phyloP scores from a whole-genome alignment of 2,888 invertebrate species.

The Chalcosyrphus nemorum region DNA sequence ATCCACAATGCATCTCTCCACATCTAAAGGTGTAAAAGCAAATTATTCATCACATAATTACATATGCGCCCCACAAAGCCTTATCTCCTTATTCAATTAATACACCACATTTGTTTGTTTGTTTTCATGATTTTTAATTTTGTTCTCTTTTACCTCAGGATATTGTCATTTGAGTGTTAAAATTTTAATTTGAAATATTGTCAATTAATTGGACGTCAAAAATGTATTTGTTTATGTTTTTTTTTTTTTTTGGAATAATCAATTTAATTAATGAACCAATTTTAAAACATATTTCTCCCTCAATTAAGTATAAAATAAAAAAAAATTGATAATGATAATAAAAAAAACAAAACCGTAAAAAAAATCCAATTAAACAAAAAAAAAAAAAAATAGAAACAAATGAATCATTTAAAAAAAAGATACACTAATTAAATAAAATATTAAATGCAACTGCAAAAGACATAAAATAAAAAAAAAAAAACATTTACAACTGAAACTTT shows the following conservation, averaged over 20 bases:
- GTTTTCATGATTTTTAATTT: background rate
- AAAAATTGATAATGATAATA: too few species aligned
- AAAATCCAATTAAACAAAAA: background rate
- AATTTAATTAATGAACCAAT: conserved; percentile 47
- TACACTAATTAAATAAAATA: conserved; percentile 28
- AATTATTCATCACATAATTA: conserved; percentile 9
- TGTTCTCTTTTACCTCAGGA: background rate
- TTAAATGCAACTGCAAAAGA: conserved; percentile 7
- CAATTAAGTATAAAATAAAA: conserved; percentile 26
- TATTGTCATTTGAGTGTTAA: conserved; percentile 61
- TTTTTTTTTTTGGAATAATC: background rate
- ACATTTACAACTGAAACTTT: conserved; percentile 68
- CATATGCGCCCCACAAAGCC: conserved; percentile 1
- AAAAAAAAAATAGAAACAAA: background rate
- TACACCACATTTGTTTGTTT: conserved; percentile 19
- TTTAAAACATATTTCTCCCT: conserved; percentile 4
- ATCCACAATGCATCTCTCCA: conserved; percentile 23
- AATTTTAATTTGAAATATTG: background rate
- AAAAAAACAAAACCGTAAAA: conserved; percentile 33
- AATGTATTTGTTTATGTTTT: background rate
- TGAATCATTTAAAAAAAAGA: conserved; percentile 12
- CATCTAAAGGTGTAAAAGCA: background rate
- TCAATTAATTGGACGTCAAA: conserved; percentile 54
- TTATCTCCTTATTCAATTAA: conserved; percentile 7
- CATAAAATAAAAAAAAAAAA: background rate